Conservation (phyloP, 2,113 vertebrate species). For the Ursus arctos region DNA sequence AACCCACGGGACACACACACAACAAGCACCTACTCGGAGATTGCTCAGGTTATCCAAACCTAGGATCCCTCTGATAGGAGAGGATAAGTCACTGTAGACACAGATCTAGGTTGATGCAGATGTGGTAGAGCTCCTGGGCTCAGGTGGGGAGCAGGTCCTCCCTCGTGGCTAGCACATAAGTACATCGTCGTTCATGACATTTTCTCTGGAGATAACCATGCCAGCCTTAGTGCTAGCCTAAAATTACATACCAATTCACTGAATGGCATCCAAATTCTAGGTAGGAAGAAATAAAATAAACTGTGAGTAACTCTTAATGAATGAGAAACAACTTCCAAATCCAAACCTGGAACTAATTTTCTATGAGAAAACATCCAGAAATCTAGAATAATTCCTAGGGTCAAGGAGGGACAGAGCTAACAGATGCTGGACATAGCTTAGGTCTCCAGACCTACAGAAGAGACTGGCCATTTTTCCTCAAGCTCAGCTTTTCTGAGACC, state of each 20-base stretch:
- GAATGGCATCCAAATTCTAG: not conserved
- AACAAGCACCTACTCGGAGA: too few species aligned
- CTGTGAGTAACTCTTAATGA: not conserved
- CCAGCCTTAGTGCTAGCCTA: not conserved
- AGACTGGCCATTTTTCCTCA: not conserved
- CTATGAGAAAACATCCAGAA: not conserved
- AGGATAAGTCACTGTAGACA: not conserved
- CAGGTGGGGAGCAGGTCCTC: not conserved
- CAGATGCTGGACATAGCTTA: not conserved
- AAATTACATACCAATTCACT: not conserved
- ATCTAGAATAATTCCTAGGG: not conserved
- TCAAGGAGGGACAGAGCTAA: not conserved
- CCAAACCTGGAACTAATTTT: not conserved
- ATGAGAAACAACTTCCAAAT: slow-evolving; percentile 22
- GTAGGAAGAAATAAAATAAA: not conserved
- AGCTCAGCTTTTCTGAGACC: not conserved
- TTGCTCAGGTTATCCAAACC: not conserved
- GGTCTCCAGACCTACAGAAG: not conserved
- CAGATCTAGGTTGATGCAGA: not conserved
- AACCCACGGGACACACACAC: not conserved
- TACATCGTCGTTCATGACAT: not conserved
- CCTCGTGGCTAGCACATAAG: not conserved
- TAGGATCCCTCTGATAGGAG: too few species aligned
- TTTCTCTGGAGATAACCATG: not conserved
- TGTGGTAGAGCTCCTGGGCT: not conserved